A percentile compares a stretch with the other conserved stretches of the same genome.
Evolutionary conservation across 2,888 invertebrate species (phyloP).

Genomic region (Taenaris catops): DNA sequence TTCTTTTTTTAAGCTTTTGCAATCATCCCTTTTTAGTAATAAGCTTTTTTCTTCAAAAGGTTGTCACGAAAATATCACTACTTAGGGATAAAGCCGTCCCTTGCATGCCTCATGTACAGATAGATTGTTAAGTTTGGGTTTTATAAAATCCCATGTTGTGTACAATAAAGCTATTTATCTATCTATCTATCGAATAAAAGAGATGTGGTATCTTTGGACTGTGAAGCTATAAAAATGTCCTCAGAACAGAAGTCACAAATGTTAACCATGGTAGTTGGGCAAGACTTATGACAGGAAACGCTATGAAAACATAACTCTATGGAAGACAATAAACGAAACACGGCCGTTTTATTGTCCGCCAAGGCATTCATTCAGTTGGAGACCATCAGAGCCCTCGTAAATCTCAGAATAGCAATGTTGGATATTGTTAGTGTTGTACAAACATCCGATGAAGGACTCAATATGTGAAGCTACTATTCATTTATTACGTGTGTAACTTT

Average conservation of each 20-base stretch:
- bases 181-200: no score
- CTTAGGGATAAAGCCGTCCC: no score
- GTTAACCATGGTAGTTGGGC: neutral
- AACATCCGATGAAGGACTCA: slow-evolving; percentile 25
- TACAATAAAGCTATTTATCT: no score
- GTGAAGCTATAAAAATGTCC: neutral
- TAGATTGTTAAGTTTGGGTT: no score
- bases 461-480: neutral
- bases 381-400: slow-evolving; percentile 59
- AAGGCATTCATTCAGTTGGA: slow-evolving; percentile 50
- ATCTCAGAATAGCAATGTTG: slow-evolving; percentile 56
- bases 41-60: no score
- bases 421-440: slow-evolving; percentile 40
- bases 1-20: no score
- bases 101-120: no score
- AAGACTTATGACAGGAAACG: slow-evolving; percentile 47
- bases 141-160: no score
- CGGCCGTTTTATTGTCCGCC: slow-evolving; percentile 60
- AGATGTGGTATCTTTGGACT: no score
- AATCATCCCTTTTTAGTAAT: no score
- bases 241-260: slow-evolving; percentile 3
- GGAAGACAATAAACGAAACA: slow-evolving; percentile 40
- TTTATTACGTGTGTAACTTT: neutral
- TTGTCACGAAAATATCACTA: no score
- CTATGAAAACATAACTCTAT: slow-evolving; percentile 55